Evolutionary conservation across 2,113 vertebrate genomes (phyloP), one percentile per base, ranked within the genome.

Genomic region (Plecotus auritus): DNA sequence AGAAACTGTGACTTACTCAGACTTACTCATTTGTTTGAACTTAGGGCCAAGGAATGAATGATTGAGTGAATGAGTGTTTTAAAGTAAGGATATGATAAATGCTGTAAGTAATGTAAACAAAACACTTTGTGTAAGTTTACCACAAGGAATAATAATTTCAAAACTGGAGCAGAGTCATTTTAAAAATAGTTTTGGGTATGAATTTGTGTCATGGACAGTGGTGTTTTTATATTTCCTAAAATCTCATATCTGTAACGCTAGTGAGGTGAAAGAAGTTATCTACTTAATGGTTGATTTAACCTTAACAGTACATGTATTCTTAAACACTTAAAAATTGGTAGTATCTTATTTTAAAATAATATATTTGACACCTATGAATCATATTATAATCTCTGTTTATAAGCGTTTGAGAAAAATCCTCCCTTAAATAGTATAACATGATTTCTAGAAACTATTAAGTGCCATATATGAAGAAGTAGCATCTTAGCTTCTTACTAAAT

Each of bases 111-210:
- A 66, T 26, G 64, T 82, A 64, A 89, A 35, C 35, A 77, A 47
- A 90, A 49, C 72, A 70, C 16, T 72, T 84, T 77, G 32, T 61
- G 35, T 77, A 18, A 2, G 16, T 73, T 72, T 85, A 59, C 37
- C 22, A 66, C 45, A 78, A 91, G 69, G 20, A 84, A 35, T 10
- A 82, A 28, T 56, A 22, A 76, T 84, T 49, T 80, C 37, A 88
- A 66, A 90, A 13, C 67, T 77, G 81, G 30, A 37, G 70, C 91
- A 89, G 66, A 90, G 85, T 67, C 32, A 88, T 85, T 92, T 94
- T 93, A 28, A 32, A 82, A 69, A 67, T 37, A 77, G 16, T 28
- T 70, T 88, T 94, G 16, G 51, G 81, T 84, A 20, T 76, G 54
- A 69, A 72, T 90, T 72, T 85, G 32, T 88, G 72, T 85, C 40